Evolutionary conservation across 1,140 invertebrate species (phyloP).

Genomic region (Cotesia glomerata): DNA sequence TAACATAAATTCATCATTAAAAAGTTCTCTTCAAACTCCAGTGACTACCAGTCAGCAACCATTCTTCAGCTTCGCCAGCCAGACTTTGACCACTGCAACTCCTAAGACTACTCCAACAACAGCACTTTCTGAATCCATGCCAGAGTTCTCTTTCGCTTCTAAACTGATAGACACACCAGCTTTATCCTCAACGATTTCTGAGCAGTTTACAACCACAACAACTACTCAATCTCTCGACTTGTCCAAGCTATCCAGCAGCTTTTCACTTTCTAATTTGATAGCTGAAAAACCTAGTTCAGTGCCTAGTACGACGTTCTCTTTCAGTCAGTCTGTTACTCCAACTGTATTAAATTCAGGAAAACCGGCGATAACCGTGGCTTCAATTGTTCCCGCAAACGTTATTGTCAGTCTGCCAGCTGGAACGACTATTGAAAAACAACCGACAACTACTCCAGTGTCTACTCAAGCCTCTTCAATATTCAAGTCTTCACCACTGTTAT

Average conservation of each 20-base stretch:
- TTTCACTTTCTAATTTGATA: constrained; percentile 2
- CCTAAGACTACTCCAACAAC: neutral
- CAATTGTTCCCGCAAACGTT: neutral
- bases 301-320: neutral
- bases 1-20: neutral
- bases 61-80: constrained; percentile 20
- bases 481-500: neutral
- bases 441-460: constrained; percentile 8
- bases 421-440: constrained; percentile 27
- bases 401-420: neutral
- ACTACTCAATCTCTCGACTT: constrained; percentile 4
- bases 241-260: constrained; percentile 8
- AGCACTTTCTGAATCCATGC: constrained; percentile 2
- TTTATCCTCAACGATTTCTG: neutral
- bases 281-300: constrained; percentile 3
- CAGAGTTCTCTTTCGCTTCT: constrained; percentile 39
- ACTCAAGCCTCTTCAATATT: constrained; percentile 15
- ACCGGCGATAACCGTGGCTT: neutral
- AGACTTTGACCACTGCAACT: neutral
- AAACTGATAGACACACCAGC: constrained; percentile 29
- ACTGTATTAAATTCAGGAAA: constrained; percentile 33
- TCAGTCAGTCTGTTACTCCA: constrained; percentile 21
- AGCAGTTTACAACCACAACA: neutral
- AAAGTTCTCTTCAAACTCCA: constrained; percentile 9
- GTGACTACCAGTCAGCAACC: constrained; percentile 1